A percentile compares a stretch with the other conserved stretches of the same genome.
phyloP scores from a whole-genome alignment of 23 tunicate genomes.

The Ciona savignyi region DNA sequence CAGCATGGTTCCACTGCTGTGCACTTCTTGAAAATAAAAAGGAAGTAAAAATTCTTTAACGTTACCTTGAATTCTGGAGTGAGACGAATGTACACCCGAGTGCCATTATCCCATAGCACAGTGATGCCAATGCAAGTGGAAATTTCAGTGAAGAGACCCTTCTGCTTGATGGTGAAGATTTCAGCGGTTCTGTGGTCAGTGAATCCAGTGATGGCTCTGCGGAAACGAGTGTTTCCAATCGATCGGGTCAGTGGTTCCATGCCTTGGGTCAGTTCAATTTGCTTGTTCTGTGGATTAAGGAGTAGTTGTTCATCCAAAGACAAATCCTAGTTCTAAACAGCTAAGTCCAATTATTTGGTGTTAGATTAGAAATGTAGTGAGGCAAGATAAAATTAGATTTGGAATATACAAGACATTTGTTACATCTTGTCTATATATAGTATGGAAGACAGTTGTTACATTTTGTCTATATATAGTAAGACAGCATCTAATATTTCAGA shows the following conservation, averaged over 20 bases:
- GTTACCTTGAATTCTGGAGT: slow-evolving; percentile 41
- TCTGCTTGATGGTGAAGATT: slow-evolving; percentile 54
- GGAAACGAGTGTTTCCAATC: slow-evolving; percentile 19
- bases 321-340: too few species aligned
- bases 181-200: slow-evolving; percentile 43
- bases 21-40: neutral
- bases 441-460: too few species aligned
- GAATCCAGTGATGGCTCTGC: slow-evolving; percentile 45
- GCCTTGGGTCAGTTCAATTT: slow-evolving; percentile 37
- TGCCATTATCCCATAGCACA: slow-evolving; percentile 51
- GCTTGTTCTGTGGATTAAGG: slow-evolving; percentile 56
- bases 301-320: too few species aligned
- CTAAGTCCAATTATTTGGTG: too few species aligned
- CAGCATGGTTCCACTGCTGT: neutral
- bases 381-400: too few species aligned
- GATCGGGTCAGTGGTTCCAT: slow-evolving; percentile 4
- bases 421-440: too few species aligned
- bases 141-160: slow-evolving; percentile 51
- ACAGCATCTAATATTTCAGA: too few species aligned
- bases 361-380: too few species aligned
- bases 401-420: too few species aligned
- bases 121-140: slow-evolving; percentile 58
- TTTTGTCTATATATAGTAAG: too few species aligned
- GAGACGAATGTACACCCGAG: slow-evolving; percentile 45
- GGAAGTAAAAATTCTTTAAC: neutral